Base-by-base conservation (phyloP, 2,113 vertebrate species). In the Sturnira hondurensis region DNA sequence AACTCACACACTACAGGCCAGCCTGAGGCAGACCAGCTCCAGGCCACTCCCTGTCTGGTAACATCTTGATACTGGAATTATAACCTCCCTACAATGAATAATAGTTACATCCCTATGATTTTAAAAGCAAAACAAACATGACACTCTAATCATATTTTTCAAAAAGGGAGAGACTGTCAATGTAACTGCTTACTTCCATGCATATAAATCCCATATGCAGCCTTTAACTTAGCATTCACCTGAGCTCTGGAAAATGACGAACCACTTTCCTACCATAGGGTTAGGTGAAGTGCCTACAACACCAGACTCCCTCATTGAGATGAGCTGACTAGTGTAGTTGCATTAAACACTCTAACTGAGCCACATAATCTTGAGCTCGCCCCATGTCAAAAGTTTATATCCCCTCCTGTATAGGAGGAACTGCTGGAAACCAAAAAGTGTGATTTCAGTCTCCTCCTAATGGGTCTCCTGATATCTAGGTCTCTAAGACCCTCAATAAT, bases 211-310 rank as follows among this genome's bases (percentile, higher is more conserved):
- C 33, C 24, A 28, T 41, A 47, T 31, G 71, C 47, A 91, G 63
- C 56, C 54, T 94, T 96, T 91, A 97, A 97, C 70, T 76, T 91
- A 97, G 68, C 80, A 86, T 92, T 85, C 36, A 54, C 95, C 96
- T 92, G 95, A 97, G 98, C 95, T 94, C 91, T 0, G 1, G 65
- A 86, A 98, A 97, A 97, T 95, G 67, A 98, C 76, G 56, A 97
- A 70, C 54, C 76, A 38, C 83, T 97, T 97, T 96, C 87, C 85
- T 95, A 86, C 92, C 95, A 70, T 54, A 86, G 94, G 84, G 45
- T 93, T 93, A 96, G 41, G 87, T 86, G 97, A 97, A 93, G 83
- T 94, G 92, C 17, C 56, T 95, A 81, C 74, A 47, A 95, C 89
- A 96, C 86, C 94, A 87, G 61, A 93, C 68, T 80, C 83, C 86